These are phyloP conservation scores for Vireo altiloquus DNA, from an alignment of 2,113 vertebrate genomes.

Conservation along the genomic window DNA sequence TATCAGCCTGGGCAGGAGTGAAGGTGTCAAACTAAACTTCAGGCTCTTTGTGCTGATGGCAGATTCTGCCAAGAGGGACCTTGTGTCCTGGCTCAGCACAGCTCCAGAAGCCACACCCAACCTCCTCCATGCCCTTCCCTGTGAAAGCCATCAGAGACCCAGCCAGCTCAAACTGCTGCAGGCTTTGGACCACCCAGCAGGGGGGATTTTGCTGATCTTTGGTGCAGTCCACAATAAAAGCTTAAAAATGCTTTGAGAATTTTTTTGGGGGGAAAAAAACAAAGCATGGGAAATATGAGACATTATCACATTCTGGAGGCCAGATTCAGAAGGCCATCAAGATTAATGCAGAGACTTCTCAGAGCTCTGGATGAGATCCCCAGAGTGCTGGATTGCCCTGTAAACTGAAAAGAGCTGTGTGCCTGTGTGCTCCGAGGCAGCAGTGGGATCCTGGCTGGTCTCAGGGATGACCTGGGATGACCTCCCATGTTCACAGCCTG, in stretches of 20 bases:
- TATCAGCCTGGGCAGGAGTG: neutral
- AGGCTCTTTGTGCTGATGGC: neutral
- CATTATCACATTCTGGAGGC: neutral
- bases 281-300: neutral
- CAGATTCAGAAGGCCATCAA: neutral
- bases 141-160: neutral
- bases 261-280: neutral
- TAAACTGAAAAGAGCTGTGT: neutral
- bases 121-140: neutral
- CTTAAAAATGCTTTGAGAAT: neutral
- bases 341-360: neutral
- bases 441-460: neutral
- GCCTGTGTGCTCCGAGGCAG: neutral
- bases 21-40: neutral
- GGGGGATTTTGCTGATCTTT: neutral
- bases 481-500: accelerated
- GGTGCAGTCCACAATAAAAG: neutral
- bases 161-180: neutral
- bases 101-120: neutral
- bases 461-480: accelerated
- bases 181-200: neutral
- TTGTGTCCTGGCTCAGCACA: neutral
- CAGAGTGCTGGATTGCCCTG: neutral
- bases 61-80: neutral
- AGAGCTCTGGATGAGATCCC: neutral